Conservation (phyloP, 2,888 invertebrate species). For the Caenorhabditis zanzibari region DNA sequence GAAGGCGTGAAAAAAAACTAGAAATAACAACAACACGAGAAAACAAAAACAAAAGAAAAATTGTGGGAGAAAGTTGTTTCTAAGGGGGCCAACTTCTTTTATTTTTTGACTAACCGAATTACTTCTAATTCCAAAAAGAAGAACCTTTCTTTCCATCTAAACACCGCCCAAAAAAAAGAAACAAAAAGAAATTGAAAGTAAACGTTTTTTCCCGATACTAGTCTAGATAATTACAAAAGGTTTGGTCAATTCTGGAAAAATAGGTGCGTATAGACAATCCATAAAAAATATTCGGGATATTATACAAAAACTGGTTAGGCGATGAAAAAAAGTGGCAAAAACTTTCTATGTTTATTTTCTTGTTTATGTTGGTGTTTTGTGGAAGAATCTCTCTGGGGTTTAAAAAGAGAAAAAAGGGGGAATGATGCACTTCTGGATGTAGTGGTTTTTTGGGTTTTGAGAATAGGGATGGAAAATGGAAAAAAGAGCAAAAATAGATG, state of each 20-base stretch:
- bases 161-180: constrained; percentile 3
- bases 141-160: constrained; percentile 17
- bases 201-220: constrained; percentile 12
- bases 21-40: constrained; percentile 27
- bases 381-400: constrained; percentile 36
- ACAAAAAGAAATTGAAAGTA: constrained; percentile 42
- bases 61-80: constrained; percentile 1
- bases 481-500: constrained; percentile 3
- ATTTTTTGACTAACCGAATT: constrained; percentile 58
- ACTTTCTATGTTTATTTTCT: neutral
- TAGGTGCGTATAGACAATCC: constrained; percentile 8
- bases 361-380: constrained; percentile 8
- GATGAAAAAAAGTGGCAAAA: neutral
- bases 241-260: constrained; percentile 24
- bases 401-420: constrained; percentile 4
- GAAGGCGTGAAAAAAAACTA: neutral
- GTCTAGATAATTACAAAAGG: constrained; percentile 57
- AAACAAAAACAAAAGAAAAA: constrained; percentile 2
- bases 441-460: neutral
- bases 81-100: constrained; percentile 9
- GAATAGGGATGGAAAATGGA: neutral
- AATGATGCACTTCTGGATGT: constrained; percentile 25
- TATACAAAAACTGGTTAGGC: constrained; percentile 42
- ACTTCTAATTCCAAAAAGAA: constrained; percentile 44
- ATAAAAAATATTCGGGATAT: constrained; percentile 53